Evolutionary conservation across 2,113 vertebrate genomes (phyloP), one percentile per base, ranked within the genome.

Genomic region (Thymallus thymallus): DNA sequence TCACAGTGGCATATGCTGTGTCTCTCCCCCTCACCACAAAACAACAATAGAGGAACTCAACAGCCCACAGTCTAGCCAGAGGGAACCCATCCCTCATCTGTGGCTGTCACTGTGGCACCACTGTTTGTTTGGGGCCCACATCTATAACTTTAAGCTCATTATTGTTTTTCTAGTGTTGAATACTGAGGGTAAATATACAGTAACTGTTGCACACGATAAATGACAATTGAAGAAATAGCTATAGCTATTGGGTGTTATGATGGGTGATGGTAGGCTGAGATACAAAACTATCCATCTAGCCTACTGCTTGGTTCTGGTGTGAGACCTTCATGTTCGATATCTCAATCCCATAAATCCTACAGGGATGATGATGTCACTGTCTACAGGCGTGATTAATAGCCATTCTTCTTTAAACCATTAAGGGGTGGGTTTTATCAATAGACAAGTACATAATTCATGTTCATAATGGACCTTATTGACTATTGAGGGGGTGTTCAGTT

Each of bases 1-100:
- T 72, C 84, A 77, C 80, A 78, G 73, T 80, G 76, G 87, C 85
- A 88, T 84, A 86, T 85, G 76, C 86, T 81, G 80, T 67, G 79
- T 77, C 72, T 87, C 77, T 87, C 77, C 74, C 74, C 79, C 71
- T 75, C 80, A 82, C 88, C 86, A 78, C 84, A 83, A 13, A 29
- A 69, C 74, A 76, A 62, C 83, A 88, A 84, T 75, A 79, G 71
- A 79, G 78, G 80, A 85, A 81, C 83, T 80, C 81, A 73, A 84
- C 63, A 69, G 87, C 86, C 86, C 82, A 76, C 76, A 88, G 88
- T 82, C 78, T 76, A 69, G 76, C 86, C 83, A 85, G 41, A 0
- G 81, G 30, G 87, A 84, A 71, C 75, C 82, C 76, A 84, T 87
- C 81, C 84, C 77, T 89, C 84, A 88, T 76, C 69, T 74, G 72